phyloP scores from a whole-genome alignment of 1,140 invertebrate genomes.

The Aphelenchoides avenae region DNA sequence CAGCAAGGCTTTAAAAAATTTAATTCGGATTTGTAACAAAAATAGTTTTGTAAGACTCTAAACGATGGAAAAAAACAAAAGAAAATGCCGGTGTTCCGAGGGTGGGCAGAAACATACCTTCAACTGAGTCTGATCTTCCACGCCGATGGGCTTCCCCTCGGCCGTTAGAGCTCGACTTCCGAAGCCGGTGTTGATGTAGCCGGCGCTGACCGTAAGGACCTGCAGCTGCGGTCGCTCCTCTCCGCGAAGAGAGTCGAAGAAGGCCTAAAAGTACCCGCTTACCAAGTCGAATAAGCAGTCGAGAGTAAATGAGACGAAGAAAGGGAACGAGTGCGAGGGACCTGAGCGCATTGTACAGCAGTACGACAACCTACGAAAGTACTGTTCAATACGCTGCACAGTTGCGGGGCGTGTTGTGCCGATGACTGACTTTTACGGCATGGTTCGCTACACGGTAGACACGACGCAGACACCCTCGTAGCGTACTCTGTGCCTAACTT shows the following conservation, averaged over 20 bases:
- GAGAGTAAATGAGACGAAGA: too few species aligned
- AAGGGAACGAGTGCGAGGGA: too few species aligned
- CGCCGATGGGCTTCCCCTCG: constrained; percentile 31
- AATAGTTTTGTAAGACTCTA: constrained; percentile 2
- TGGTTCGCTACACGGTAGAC: too few species aligned
- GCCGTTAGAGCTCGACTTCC: constrained; percentile 36
- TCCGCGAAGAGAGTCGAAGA: constrained; percentile 34
- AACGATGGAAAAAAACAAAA: background rate
- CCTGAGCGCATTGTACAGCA: too few species aligned
- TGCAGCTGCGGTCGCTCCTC: constrained; percentile 58
- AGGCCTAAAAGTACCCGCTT: constrained; percentile 31
- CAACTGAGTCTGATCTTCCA: constrained; percentile 42
- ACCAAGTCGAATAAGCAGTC: constrained; percentile 4
- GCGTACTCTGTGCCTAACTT: too few species aligned
- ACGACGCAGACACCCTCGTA: too few species aligned
- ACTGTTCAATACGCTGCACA: too few species aligned
- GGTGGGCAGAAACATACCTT: constrained; percentile 19
- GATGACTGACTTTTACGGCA: too few species aligned
- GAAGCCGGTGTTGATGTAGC: constrained; percentile 51
- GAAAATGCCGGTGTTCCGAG: background rate
- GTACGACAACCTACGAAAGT: too few species aligned
- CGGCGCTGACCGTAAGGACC: constrained; percentile 40
- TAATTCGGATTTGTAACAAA: background rate
- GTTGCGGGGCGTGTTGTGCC: too few species aligned
- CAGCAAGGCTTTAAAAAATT: background rate